Conservation (phyloP, 2,888 invertebrate genomes). For the Furcula furcula region DNA sequence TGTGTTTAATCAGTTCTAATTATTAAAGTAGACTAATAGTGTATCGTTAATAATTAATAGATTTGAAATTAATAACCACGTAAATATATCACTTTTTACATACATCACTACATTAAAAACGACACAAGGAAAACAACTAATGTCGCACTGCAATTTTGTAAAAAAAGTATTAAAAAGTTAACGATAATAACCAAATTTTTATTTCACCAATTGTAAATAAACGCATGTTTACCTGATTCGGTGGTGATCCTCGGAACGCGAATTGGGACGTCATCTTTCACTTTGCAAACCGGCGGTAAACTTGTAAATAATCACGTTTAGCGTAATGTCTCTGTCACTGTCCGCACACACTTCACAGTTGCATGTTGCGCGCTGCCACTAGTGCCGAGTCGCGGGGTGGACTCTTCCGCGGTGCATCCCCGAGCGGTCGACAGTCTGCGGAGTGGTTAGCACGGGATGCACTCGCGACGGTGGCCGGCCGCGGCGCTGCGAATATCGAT, state of each 20-base stretch:
- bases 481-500: conserved; percentile 63
- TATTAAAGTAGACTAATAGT: too few species aligned
- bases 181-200: conserved; percentile 6
- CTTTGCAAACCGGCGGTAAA: conserved; percentile 50
- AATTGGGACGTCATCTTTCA: conserved; percentile 79
- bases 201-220: conserved; percentile 2
- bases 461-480: conserved; percentile 50
- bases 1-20: too few species aligned
- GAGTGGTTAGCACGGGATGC: conserved; percentile 42
- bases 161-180: conserved; percentile 18
- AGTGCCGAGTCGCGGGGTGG: conserved; percentile 33
- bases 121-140: conserved; percentile 14
- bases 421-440: conserved; percentile 29
- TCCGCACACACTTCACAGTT: conserved; percentile 77
- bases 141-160: conserved; percentile 44
- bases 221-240: conserved; percentile 67
- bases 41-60: too few species aligned
- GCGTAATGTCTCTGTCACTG: conserved; percentile 60
- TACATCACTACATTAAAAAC: conserved; percentile 10
- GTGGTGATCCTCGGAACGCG: conserved; percentile 78
- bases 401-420: conserved; percentile 40
- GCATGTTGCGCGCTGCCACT: conserved; percentile 57
- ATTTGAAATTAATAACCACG: conserved; percentile 4
- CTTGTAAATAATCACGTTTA: conserved; percentile 55
- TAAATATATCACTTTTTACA: conserved; percentile 32